These are phyloP conservation scores for Nymphalis c-album DNA, from an alignment of 2,888 invertebrate genomes.

Conservation along the genomic window DNA sequence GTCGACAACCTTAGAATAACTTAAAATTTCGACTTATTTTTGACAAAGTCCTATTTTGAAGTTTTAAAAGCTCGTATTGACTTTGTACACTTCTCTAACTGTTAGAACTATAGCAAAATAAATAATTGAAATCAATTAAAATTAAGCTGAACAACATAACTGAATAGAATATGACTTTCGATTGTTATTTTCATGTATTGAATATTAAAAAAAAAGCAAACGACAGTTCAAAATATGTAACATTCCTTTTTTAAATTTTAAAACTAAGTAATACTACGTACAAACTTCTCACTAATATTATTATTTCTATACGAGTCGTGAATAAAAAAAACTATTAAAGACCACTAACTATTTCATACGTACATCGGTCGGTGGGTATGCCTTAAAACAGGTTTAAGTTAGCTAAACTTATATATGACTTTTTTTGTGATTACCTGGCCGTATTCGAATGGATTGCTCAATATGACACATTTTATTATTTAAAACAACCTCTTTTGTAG, in stretches of 20 bases:
- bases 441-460: slow-evolving; percentile 1
- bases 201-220: no score
- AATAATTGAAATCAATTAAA: no score
- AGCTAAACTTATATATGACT: slow-evolving; percentile 58
- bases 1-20: no score
- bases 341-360: slow-evolving; percentile 39
- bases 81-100: no score
- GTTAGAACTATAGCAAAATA: no score
- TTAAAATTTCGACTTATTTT: no score
- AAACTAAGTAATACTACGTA: neutral
- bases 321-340: slow-evolving; percentile 3
- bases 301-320: neutral
- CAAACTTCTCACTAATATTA: neutral
- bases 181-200: no score
- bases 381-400: slow-evolving; percentile 60
- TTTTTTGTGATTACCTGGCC: slow-evolving; percentile 49
- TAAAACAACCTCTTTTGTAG: neutral
- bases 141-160: no score
- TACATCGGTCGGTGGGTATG: slow-evolving; percentile 40
- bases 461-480: slow-evolving; percentile 27
- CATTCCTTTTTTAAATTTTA: neutral
- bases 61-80: no score
- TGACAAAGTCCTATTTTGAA: no score
- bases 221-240: no score
- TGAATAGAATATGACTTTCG: no score